Conservation (phyloP, 2,797 vertebrate genomes). For the Vireo griseus region DNA sequence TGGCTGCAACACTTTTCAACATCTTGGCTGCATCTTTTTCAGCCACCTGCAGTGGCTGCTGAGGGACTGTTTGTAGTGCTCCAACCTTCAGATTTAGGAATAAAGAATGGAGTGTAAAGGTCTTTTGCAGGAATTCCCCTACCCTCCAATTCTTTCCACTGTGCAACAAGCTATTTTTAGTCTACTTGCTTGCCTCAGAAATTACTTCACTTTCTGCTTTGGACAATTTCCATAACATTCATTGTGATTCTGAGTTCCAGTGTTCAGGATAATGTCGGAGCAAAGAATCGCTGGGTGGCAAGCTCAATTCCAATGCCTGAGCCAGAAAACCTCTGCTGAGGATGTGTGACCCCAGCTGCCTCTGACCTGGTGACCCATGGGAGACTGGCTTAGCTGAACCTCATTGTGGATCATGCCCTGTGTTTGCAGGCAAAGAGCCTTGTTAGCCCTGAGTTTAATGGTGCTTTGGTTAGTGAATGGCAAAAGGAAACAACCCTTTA, state of each 20-base stretch:
- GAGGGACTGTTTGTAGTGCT: background rate
- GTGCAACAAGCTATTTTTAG: slow-evolving; percentile 20
- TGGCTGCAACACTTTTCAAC: rapidly evolving
- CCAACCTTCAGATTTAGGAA: background rate
- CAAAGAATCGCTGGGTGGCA: background rate
- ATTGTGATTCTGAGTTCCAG: background rate
- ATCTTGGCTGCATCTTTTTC: background rate
- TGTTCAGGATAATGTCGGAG: background rate
- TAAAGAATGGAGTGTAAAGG: background rate
- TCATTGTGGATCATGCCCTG: background rate
- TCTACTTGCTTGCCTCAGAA: background rate
- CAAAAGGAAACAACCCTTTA: background rate
- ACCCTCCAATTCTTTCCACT: background rate
- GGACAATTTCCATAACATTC: slow-evolving; percentile 12
- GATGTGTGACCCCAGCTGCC: background rate
- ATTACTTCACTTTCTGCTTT: slow-evolving; percentile 35
- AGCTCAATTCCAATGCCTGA: background rate
- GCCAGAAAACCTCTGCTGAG: background rate
- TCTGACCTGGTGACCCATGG: background rate
- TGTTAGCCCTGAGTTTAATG: background rate
- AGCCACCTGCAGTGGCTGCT: background rate
- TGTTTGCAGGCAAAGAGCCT: background rate
- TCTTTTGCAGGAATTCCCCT: slow-evolving; percentile 18
- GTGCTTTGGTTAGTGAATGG: background rate
- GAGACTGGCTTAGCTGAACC: background rate